Evolutionary conservation across 1,140 invertebrate species (phyloP), one percentile per base, ranked within the genome.

Genomic region (Chionoecetes opilio): DNA sequence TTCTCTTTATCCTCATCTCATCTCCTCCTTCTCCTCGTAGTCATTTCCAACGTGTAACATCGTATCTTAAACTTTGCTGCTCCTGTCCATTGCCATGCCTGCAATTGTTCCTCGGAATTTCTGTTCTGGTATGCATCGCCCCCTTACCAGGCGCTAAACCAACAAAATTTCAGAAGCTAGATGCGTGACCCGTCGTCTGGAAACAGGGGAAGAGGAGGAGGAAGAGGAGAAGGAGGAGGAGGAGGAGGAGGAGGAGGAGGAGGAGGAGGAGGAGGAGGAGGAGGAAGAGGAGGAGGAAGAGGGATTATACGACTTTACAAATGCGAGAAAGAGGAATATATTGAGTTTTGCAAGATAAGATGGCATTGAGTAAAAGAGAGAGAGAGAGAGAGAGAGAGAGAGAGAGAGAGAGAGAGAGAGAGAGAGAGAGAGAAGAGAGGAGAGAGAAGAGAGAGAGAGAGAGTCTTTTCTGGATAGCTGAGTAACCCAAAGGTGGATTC

Each of bases 111-210:
- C 93, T 94, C 86, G 93, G 93, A 90, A 94, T 94, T 94, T 31
- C 86, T 94, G 93, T 89, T 94, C n/a, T 87, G 86, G 93, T 89
- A 89, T 87, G 89, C 93, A 82, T 37, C 88, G 89, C 86, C 53
- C 86, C 31, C 86, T 32, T 75, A 0, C 29, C 93, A 84, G 86
- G 35, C 86, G 53, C 89, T 94, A 94, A 94, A 94, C 86, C 86
- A 94, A 94, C 93, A 94, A 94, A 94, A 94, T 94, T 94, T 87
- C 93, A 88, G 93, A 89, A 94, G 93, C 46, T 35, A 94, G 86
- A 90, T 53, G 34, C 93, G 93, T 94, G 93, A 94, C 86, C 32
- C 63, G 87, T 31, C 93, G 46, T 9, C 93, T 87, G 89, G 93
- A 29, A 94, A 94, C 86, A 35, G 21, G 63, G 63, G 34, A 38